phyloP scores from a whole-genome alignment of 2,888 invertebrate species.

The Dione vanillae region DNA sequence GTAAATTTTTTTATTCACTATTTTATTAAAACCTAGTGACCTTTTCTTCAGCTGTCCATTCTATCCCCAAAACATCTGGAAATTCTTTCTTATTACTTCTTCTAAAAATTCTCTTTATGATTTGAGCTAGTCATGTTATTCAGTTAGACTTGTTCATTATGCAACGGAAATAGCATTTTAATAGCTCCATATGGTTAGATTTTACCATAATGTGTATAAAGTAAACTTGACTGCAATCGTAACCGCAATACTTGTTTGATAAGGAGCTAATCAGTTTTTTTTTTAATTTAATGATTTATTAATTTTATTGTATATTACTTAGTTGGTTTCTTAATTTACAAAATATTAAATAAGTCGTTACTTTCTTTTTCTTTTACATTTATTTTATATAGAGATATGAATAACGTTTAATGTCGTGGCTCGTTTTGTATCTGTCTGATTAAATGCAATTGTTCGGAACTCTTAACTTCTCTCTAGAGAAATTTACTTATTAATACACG shows the following conservation, averaged over 20 bases:
- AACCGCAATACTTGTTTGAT: background rate
- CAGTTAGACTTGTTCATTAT: no score
- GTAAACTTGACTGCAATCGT: no score
- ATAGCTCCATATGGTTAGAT: no score
- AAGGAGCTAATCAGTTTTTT: background rate
- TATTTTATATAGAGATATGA: background rate
- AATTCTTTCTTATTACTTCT: no score
- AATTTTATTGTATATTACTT: background rate
- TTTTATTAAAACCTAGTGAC: no score
- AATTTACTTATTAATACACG: background rate
- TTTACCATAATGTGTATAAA: no score
- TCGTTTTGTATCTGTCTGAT: background rate
- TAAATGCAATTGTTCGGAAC: background rate
- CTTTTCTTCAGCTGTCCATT: no score
- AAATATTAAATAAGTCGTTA: background rate
- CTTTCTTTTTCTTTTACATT: background rate
- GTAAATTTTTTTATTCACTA: no score
- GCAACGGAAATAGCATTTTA: no score
- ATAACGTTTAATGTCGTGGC: background rate
- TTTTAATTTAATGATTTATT: background rate
- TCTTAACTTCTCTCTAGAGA: background rate
- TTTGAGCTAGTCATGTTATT: no score
- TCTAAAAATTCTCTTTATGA: no score
- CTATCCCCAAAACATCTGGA: no score
- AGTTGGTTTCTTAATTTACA: background rate